phyloP scores from a whole-genome alignment of 2,888 invertebrate genomes.

The Tanaodytes sp. region DNA sequence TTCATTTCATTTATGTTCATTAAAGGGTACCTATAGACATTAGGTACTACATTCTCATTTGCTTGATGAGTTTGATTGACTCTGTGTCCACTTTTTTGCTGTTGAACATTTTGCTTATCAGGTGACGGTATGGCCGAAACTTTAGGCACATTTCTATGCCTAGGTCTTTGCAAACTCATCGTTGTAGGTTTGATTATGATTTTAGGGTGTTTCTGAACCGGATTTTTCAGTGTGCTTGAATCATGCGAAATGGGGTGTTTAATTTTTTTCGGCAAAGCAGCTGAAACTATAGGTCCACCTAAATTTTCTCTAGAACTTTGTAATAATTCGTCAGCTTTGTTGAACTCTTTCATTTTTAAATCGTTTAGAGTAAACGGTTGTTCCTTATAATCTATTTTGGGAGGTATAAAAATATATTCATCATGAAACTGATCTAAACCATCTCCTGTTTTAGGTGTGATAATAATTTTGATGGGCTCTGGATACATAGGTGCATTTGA shows the following conservation, averaged over 20 bases:
- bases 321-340: too few relatives aligned
- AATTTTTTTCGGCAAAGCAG: constrained; percentile 32
- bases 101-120: constrained; percentile 50
- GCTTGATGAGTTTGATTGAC: too few relatives aligned
- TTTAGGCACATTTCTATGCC: constrained; percentile 66
- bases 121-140: constrained; percentile 68
- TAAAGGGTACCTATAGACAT: too few relatives aligned
- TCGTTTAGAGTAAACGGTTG: background rate
- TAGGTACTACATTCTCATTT: too few relatives aligned
- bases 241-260: background rate
- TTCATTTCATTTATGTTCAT: too few relatives aligned
- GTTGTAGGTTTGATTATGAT: constrained; percentile 69
- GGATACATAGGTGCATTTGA: background rate
- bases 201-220: constrained; percentile 64
- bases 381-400: background rate
- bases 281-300: background rate
- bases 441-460: constrained; percentile 34
- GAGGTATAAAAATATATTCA: background rate
- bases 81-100: too few relatives aligned
- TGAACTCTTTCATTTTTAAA: background rate
- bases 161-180: constrained; percentile 58
- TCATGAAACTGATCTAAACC: background rate
- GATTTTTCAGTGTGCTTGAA: background rate
- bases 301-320: background rate
- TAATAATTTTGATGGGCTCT: constrained; percentile 46